Conservation (phyloP, 2,113 vertebrate genomes). For the Scalopus aquaticus region DNA sequence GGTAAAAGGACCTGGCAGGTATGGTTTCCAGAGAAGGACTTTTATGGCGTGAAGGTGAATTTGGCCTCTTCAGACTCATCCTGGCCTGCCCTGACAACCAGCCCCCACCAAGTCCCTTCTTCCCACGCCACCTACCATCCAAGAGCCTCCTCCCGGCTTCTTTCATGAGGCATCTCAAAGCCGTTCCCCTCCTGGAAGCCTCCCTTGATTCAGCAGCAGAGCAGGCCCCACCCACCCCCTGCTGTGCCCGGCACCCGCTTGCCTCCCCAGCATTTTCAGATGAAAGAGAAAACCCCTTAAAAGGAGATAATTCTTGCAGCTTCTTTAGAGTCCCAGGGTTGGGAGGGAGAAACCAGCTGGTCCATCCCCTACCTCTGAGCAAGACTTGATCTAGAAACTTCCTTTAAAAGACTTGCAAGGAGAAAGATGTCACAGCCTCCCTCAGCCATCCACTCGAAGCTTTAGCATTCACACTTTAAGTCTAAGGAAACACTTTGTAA, state of each 20-base stretch:
- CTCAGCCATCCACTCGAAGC: background rate
- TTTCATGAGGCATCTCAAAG: conserved; percentile 52
- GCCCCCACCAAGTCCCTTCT: background rate
- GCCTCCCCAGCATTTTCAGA: background rate
- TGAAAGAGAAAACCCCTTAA: conserved; percentile 49
- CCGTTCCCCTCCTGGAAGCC: background rate
- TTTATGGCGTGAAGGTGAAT: background rate
- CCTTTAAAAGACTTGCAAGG: background rate
- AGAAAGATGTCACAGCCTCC: background rate
- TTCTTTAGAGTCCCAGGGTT: background rate
- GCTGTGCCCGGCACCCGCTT: background rate
- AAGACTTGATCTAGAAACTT: background rate
- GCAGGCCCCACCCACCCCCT: background rate
- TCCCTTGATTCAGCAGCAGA: conserved; percentile 27
- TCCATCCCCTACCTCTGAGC: background rate
- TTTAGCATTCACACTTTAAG: background rate
- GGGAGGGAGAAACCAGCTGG: background rate
- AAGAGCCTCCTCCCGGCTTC: background rate
- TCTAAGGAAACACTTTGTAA: background rate
- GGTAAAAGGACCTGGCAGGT: background rate
- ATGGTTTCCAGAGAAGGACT: background rate
- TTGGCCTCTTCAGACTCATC: background rate
- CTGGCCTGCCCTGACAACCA: background rate
- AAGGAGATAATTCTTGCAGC: background rate
- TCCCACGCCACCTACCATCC: background rate